These are phyloP conservation scores for Eueremaeus valkanovi DNA, from an alignment of 2,888 invertebrate species.

Conservation along the genomic window DNA sequence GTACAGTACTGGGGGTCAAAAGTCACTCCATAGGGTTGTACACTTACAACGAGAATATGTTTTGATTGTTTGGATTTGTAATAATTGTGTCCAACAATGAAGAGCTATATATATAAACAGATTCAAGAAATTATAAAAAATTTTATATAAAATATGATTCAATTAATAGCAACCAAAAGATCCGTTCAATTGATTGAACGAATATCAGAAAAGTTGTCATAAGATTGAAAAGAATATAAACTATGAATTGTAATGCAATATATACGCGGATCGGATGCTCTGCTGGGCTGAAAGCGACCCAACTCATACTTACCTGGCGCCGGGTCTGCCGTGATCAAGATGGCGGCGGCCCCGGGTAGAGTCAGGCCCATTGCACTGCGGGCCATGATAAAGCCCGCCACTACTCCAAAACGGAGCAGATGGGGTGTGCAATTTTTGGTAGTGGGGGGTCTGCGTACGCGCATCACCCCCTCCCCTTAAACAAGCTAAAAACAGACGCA, in stretches of 20 bases:
- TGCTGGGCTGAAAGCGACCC: not conserved
- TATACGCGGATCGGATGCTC: no score
- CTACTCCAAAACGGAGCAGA: constrained; percentile 68
- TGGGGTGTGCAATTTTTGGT: constrained; percentile 60
- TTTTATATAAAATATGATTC: not conserved
- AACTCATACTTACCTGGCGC: constrained; percentile 55
- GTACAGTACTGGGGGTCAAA: no score
- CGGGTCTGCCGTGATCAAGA: constrained; percentile 67
- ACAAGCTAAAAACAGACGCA: constrained; percentile 26
- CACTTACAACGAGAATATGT: no score
- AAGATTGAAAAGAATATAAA: not conserved
- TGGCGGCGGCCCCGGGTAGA: constrained; percentile 68
- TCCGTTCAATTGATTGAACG: not conserved
- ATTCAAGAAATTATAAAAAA: not conserved
- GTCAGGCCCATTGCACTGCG: constrained; percentile 69
- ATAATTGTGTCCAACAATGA: no score
- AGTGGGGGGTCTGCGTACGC: constrained; percentile 53
- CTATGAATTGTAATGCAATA: not conserved
- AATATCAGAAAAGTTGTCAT: not conserved
- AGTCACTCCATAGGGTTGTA: no score
- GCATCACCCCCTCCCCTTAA: constrained; percentile 48
- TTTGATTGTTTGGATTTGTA: no score
- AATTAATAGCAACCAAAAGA: not conserved
- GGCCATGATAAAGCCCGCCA: constrained; percentile 68
- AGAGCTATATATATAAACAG: no score